Percentiles rank a stretch among this genome's conserved stretches.
phyloP scores from a whole-genome alignment of 2,113 vertebrate species.

The Zapus hudsonius region DNA sequence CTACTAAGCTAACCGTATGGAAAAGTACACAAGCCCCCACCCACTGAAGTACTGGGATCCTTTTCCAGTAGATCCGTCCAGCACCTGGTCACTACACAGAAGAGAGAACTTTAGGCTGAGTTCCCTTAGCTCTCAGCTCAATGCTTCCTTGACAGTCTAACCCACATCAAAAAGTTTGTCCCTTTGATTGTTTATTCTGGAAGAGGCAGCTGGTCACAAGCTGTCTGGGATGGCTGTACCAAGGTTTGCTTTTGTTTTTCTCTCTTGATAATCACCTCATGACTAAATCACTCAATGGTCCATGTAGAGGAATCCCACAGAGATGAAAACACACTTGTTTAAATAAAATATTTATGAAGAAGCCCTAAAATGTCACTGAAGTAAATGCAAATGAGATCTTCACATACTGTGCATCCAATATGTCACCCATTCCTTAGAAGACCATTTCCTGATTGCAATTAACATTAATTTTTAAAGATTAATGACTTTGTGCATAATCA shows the following conservation, averaged over 20 bases:
- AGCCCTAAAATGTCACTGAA: slow-evolving; percentile 71
- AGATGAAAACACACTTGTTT: slow-evolving; percentile 71
- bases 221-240: slow-evolving; percentile 49
- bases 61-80: background rate
- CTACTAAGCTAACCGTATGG: background rate
- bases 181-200: slow-evolving; percentile 65
- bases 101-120: background rate
- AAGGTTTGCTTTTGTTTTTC: slow-evolving; percentile 71
- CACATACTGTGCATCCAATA: slow-evolving; percentile 52
- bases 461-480: slow-evolving; percentile 64
- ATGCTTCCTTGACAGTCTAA: slow-evolving; percentile 30
- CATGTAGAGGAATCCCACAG: slow-evolving; percentile 67
- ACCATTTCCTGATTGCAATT: slow-evolving; percentile 72
- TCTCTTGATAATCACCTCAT: slow-evolving; percentile 70
- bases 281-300: slow-evolving; percentile 72
- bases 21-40: background rate
- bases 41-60: background rate
- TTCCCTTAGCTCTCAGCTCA: slow-evolving; percentile 32
- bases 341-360: slow-evolving; percentile 77
- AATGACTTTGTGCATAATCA: slow-evolving; percentile 62
- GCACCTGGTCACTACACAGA: background rate
- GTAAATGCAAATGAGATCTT: slow-evolving; percentile 60
- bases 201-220: slow-evolving; percentile 60
- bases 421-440: slow-evolving; percentile 31
- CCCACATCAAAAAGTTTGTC: slow-evolving; percentile 59